Percentiles rank a stretch among this genome's conserved stretches.
Evolutionary conservation across 2,888 invertebrate species (phyloP).

Genomic region (Synergus japonicus): DNA sequence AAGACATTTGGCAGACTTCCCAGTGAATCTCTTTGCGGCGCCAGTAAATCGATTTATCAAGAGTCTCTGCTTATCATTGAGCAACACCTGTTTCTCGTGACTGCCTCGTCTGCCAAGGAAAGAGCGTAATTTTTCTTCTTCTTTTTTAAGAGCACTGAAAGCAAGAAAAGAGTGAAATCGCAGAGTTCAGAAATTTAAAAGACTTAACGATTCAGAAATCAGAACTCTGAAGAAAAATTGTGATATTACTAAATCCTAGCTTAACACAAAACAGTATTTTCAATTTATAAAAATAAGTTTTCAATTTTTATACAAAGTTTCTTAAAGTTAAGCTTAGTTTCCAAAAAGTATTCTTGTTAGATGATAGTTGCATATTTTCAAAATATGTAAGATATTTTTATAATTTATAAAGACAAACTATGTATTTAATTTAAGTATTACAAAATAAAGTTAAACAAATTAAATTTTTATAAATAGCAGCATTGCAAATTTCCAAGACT

Average conservation of each 20-base stretch:
- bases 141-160: not conserved
- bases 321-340: not conserved
- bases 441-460: not conserved
- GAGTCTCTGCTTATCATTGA: not conserved
- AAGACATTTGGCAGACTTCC: slow-evolving; percentile 34
- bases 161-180: not conserved
- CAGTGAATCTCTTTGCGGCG: slow-evolving; percentile 33
- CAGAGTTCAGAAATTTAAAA: slow-evolving; percentile 4
- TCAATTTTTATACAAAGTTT: not conserved
- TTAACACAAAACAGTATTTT: slow-evolving; percentile 33
- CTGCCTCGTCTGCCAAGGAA: not conserved
- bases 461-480: not conserved
- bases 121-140: not conserved
- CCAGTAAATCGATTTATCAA: slow-evolving; percentile 36
- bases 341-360: not conserved
- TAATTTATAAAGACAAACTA: not conserved
- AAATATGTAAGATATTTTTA: not conserved
- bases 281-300: not conserved
- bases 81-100: slow-evolving; percentile 25
- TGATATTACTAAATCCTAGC: slow-evolving; percentile 21
- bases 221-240: not conserved
- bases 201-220: not conserved
- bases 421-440: not conserved
- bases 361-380: not conserved
- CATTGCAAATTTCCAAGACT: not conserved